A percentile compares a stretch with the other conserved stretches of the same genome.
These are phyloP conservation scores for Poeciliopsis retropinna DNA, from an alignment of 2,113 vertebrate species.

Conservation along the genomic window DNA sequence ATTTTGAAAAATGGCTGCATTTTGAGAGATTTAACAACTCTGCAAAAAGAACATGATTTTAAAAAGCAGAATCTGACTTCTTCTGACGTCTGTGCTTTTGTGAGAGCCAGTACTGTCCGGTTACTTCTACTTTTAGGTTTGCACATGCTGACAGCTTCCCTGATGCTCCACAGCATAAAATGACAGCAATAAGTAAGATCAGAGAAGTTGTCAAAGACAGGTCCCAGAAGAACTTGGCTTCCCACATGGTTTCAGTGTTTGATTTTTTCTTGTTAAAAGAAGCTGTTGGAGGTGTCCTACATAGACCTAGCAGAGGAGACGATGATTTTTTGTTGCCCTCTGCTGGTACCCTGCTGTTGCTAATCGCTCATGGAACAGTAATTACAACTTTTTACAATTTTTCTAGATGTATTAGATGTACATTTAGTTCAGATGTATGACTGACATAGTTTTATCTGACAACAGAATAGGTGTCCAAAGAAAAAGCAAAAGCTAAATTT, in stretches of 20 bases:
- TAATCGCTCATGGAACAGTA: conserved; percentile 27
- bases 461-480: too few relatives aligned
- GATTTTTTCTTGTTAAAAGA: conserved; percentile 23
- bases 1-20: neutral
- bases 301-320: conserved; percentile 27
- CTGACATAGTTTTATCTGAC: neutral
- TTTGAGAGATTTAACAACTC: conserved; percentile 6
- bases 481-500: too few relatives aligned
- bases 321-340: conserved; percentile 57
- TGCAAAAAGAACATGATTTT: neutral
- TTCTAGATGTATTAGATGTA: too few relatives aligned
- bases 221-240: conserved; percentile 34
- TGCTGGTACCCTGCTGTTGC: conserved; percentile 44
- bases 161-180: conserved; percentile 25
- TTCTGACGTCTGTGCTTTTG: conserved; percentile 19
- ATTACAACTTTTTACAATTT: conserved; percentile 19
- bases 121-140: conserved; percentile 30
- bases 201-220: conserved; percentile 40
- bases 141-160: conserved; percentile 35
- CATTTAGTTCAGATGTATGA: neutral
- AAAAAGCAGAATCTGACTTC: conserved; percentile 1
- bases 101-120: conserved; percentile 12
- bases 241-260: conserved; percentile 16
- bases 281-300: conserved; percentile 34
- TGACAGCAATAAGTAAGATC: conserved; percentile 43